Base-by-base conservation (phyloP, 2,888 invertebrate species). In the Eurois occulta region DNA sequence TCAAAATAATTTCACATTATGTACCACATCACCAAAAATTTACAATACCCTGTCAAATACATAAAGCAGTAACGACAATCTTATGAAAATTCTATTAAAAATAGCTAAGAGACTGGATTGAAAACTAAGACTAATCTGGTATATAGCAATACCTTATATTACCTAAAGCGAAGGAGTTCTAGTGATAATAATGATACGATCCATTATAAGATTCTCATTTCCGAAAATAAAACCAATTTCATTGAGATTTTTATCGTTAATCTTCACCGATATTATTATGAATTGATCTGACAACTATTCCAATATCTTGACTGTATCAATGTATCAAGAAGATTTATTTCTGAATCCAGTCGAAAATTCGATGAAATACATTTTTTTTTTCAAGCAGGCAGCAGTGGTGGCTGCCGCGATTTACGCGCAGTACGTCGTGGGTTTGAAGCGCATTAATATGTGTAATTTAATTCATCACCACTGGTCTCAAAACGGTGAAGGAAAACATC, bases 321-420 rank as follows among this genome's bases (percentile, higher is more conserved):
- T 46, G 32, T 70, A 24, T 38, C 10, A 10, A 55, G 52, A 72
- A 28, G 0, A 24, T 2, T 11, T 2, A 3, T 4, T 52, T 32
- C 38, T 35, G 46, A 46, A 81, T 74, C 28, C 21, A 62, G n/a
- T 18, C 18, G 41, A 71, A 67, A 62, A 62, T 43, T 52, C 28
- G 48, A 62, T 35, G 60, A 60, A 80, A 13, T 5, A 43, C 3
- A 43, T 3, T 4, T 43, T 43, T 43, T 43, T 16, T 10, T 43
- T 43, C 16, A 2, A 43, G 3, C 43, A 46, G 43, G 43, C 16
- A 3, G n/a, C 16, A 13, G 43, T 41, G 41, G 13, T 41, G 41
- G 41, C 13, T 2, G 2, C 41, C 2, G 13, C 13, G 13, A 13
- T 41, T 11, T 43, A 43, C 16, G 43, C 43, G 16, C 16, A 16